Base-by-base conservation (phyloP, 2,888 invertebrate genomes). In the Lithophane semibrunnea region DNA sequence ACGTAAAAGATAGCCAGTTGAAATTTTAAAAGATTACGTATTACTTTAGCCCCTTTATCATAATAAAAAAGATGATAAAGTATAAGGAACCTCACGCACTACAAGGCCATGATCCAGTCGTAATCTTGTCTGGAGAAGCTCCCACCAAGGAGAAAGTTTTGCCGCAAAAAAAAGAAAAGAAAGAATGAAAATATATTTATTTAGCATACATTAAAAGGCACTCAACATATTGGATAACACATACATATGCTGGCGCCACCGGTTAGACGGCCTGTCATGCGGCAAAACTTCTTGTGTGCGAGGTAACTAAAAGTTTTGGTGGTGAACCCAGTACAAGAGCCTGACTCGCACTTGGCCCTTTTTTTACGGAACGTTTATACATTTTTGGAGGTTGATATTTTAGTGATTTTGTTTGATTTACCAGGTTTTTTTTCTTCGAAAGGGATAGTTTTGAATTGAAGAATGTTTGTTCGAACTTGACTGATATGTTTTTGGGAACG, bases 381-480 rank as follows among this genome's bases (percentile, higher is more conserved):
- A 80, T 88, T 86, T 80, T 72, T 66, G 21, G 68, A 61, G 64
- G 80, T 85, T 88, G 80, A 85, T 88, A 83, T 88, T 87, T 79
- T 75, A 79, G 74, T 74, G 72, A 80, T 80, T 80, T 77, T 77
- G 75, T 85, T 80, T 87, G 77, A 82, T 78, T 82, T 77, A 82
- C 67, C 58, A 64, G 24, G 68, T 58, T 85, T 82, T 67, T 29
- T 86, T 66, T 54, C 65, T 44, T 73, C 12, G 49, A 54, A 65
- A 86, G 79, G 75, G 83, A 68, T 83, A 71, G 69, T 84, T 84
- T 68, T 73, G 74, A 65, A 73, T 78, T 75, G 76, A 71, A 68
- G 52, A 72, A 84, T 86, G 86, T 83, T 83, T 86, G 74, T 52
- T 64, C 56, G 37, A 70, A 86, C 64, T 72, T 77, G 80, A 67